phyloP scores from a whole-genome alignment of 2,113 vertebrate genomes.

The Aldabrachelys gigantea region DNA sequence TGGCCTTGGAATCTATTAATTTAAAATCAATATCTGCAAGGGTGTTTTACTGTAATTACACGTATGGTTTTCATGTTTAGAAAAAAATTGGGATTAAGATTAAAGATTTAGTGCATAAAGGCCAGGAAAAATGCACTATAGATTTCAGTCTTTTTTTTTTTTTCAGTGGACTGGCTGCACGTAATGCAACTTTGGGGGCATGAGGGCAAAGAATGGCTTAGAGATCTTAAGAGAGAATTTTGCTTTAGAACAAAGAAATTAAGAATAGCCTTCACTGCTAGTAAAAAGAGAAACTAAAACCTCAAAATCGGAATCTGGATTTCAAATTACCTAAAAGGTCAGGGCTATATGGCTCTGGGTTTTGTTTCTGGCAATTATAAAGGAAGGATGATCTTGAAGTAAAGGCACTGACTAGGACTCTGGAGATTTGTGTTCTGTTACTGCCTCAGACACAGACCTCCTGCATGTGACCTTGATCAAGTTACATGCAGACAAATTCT shows the following conservation, averaged over 20 bases:
- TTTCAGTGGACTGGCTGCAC: background rate
- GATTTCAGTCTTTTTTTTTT: background rate
- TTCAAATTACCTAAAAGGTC: background rate
- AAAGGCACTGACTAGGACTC: background rate
- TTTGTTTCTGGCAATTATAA: background rate
- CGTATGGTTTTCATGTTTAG: background rate
- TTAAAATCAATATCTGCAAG: background rate
- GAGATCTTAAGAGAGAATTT: background rate
- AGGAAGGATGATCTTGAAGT: background rate
- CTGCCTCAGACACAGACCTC: background rate
- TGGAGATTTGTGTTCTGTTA: background rate
- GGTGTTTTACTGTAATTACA: background rate
- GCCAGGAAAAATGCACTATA: background rate
- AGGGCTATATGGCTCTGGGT: background rate
- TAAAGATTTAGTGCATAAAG: background rate
- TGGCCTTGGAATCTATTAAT: background rate
- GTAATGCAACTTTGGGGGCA: background rate
- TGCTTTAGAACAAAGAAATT: constrained; percentile 4
- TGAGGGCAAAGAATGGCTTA: background rate
- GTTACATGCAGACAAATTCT: accelerated
- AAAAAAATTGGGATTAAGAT: background rate
- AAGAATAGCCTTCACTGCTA: background rate
- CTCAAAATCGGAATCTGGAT: accelerated
- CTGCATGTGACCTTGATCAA: background rate
- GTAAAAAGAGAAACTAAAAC: background rate